Percentiles rank a stretch among this genome's conserved stretches.
phyloP scores from a whole-genome alignment of 2,113 vertebrate genomes.

The Tragulus kanchil region DNA sequence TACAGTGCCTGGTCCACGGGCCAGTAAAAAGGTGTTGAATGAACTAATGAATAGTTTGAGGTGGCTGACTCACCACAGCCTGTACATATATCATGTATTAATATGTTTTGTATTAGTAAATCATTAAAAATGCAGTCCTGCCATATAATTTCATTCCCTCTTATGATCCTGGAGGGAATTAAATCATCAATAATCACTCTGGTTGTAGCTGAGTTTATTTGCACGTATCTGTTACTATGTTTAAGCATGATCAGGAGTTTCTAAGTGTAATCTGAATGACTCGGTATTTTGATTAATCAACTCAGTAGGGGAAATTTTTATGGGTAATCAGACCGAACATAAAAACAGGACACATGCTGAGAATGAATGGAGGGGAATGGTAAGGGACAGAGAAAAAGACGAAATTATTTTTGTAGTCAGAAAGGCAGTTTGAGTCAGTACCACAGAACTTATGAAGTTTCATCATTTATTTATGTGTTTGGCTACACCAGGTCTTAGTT shows the following conservation, averaged over 20 bases:
- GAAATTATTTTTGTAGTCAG: background rate
- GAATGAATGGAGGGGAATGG: conserved; percentile 7
- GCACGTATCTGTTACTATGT: conserved; percentile 66
- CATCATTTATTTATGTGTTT: background rate
- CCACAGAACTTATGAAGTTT: conserved; percentile 49
- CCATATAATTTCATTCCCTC: conserved; percentile 27
- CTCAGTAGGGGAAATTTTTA: conserved; percentile 67
- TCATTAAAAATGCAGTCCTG: conserved; percentile 59
- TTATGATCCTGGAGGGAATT: conserved; percentile 71
- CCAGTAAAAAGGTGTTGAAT: background rate
- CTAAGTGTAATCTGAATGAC: conserved; percentile 54
- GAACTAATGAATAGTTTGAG: background rate
- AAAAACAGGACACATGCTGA: conserved; percentile 51
- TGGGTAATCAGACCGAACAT: conserved; percentile 72
- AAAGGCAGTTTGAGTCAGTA: background rate
- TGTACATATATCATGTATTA: background rate
- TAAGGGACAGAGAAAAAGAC: background rate
- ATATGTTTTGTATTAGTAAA: conserved; percentile 48
- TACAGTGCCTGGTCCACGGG: background rate
- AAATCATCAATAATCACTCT: conserved; percentile 64
- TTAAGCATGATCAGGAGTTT: conserved; percentile 57
- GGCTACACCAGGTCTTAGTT: background rate
- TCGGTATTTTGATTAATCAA: conserved; percentile 79
- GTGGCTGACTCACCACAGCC: conserved; percentile 6
- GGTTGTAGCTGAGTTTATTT: conserved; percentile 39